Conservation (phyloP, 30 jellyfish, hydroid and myxozoan species). For the Pseudorhiza aurosa region DNA sequence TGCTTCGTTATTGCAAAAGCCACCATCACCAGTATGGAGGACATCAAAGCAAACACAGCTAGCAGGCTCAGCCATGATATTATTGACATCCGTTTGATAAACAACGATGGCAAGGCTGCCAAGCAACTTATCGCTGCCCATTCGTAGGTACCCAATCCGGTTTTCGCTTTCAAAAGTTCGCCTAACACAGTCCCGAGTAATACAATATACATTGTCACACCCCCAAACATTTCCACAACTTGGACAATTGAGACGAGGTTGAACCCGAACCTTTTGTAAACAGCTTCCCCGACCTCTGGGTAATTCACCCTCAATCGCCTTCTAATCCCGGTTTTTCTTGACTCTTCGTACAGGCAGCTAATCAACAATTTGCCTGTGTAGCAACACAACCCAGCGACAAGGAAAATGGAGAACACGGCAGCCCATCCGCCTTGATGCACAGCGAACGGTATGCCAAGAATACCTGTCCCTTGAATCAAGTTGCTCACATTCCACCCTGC, state of each 20-base stretch:
- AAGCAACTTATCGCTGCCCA: slow-evolving; percentile 94
- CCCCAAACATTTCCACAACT: slow-evolving; percentile 91
- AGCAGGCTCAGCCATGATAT: slow-evolving; percentile 92
- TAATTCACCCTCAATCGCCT: slow-evolving; percentile 82
- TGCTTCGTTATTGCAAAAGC: slow-evolving; percentile 79
- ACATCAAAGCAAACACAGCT: slow-evolving; percentile 90
- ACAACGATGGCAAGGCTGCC: slow-evolving; percentile 80
- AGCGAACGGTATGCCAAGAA: slow-evolving; percentile 82
- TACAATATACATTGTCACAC: slow-evolving; percentile 87
- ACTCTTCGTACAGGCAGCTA: slow-evolving; percentile 90
- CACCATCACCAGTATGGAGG: slow-evolving; percentile 77
- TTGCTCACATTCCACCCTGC: slow-evolving; percentile 98
- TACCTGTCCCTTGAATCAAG: slow-evolving; percentile 96
- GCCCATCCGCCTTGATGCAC: slow-evolving; percentile 97
- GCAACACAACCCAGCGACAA: slow-evolving; percentile 90
- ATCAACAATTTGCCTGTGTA: slow-evolving; percentile 86
- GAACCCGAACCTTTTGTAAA: slow-evolving; percentile 62
- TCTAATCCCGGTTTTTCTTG: slow-evolving; percentile 72
- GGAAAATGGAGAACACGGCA: slow-evolving; percentile 83
- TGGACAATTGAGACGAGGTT: slow-evolving; percentile 75
- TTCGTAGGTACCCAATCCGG: slow-evolving; percentile 83
- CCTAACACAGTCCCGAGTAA: slow-evolving; percentile 85
- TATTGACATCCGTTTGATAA: slow-evolving; percentile 89
- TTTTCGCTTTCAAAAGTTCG: slow-evolving; percentile 66
- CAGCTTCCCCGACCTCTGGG: slow-evolving; percentile 97